These are phyloP conservation scores for Nomada fucata DNA, from an alignment of 2,888 invertebrate genomes.

Conservation along the genomic window DNA sequence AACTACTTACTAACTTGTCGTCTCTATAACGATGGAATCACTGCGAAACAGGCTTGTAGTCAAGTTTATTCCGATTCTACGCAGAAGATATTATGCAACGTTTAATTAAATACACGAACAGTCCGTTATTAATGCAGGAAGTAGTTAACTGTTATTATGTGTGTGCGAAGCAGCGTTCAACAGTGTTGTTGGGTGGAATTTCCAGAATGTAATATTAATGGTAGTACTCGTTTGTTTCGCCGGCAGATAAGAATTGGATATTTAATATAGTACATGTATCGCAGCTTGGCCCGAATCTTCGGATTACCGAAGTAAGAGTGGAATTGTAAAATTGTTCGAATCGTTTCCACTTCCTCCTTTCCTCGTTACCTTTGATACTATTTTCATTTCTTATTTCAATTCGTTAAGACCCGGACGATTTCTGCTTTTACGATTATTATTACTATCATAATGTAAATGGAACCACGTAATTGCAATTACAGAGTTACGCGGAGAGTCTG, in stretches of 20 bases:
- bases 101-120: constrained; percentile 19
- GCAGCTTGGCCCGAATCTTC: too few species aligned
- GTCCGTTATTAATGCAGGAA: constrained; percentile 17
- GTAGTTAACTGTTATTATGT: constrained; percentile 8
- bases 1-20: too few species aligned
- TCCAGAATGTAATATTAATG: not conserved
- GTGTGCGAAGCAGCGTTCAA: not conserved
- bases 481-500: too few species aligned
- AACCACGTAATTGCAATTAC: too few species aligned
- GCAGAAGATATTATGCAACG: constrained; percentile 10
- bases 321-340: too few species aligned
- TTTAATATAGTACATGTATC: not conserved
- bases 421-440: too few species aligned
- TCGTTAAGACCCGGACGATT: not conserved
- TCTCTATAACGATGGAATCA: too few species aligned
- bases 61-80: not conserved
- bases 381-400: not conserved
- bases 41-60: too few species aligned
- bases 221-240: not conserved
- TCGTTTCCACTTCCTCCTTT: too few species aligned
- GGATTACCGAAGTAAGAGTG: too few species aligned
- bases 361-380: too few species aligned
- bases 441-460: too few species aligned
- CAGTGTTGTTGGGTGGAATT: constrained; percentile 10
- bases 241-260: not conserved